These are phyloP conservation scores for Pogoniulus pusillus DNA, from an alignment of 2,797 vertebrate genomes.

Conservation along the genomic window DNA sequence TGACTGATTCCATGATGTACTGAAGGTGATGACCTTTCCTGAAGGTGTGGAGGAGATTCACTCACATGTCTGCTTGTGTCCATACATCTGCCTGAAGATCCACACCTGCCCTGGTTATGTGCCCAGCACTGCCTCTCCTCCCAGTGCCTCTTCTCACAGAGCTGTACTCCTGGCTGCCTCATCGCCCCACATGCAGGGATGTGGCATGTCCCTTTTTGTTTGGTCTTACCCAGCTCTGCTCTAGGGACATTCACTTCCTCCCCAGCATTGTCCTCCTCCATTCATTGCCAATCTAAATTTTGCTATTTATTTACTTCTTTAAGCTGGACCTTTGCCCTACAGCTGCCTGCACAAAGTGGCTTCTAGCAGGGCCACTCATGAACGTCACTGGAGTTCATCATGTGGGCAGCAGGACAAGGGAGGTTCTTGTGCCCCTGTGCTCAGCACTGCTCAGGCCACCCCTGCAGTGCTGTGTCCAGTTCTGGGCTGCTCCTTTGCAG, in stretches of 20 bases:
- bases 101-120: rapidly evolving
- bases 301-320: background rate
- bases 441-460: too few relatives aligned
- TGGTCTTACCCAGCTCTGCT: background rate
- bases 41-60: background rate
- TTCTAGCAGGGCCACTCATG: background rate
- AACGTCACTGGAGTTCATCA: background rate
- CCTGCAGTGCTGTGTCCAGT: too few relatives aligned
- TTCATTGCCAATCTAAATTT: background rate
- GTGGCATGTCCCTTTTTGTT: background rate
- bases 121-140: background rate
- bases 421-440: too few relatives aligned
- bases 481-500: too few relatives aligned
- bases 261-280: background rate
- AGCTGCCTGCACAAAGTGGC: background rate
- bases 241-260: background rate
- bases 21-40: background rate
- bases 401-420: too few relatives aligned
- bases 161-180: background rate
- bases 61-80: rapidly evolving
- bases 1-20: too few relatives aligned
- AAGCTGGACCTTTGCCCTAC: background rate
- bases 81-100: background rate
- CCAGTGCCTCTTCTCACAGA: background rate
- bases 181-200: rapidly evolving